phyloP scores from a whole-genome alignment of 2,797 vertebrate species.

The Anguilla obscura region DNA sequence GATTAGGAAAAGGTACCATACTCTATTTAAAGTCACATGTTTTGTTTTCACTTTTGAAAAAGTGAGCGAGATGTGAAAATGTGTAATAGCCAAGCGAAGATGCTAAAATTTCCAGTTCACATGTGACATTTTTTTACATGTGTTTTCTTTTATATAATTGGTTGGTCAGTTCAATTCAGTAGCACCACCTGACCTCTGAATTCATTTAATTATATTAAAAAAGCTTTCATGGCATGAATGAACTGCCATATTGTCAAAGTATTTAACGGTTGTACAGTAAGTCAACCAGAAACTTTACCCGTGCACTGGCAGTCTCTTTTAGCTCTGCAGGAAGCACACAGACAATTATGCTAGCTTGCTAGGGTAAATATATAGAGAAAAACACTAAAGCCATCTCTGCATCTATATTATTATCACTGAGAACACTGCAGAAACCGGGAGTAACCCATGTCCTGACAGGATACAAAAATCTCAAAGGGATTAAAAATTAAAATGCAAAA shows the following conservation, averaged over 20 bases:
- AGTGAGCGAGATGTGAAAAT: too few species aligned
- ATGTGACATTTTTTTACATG: too few species aligned
- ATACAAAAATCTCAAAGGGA: background rate
- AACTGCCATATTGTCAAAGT: background rate
- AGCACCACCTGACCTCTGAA: background rate
- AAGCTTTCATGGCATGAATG: background rate
- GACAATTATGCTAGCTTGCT: background rate
- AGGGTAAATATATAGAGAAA: background rate
- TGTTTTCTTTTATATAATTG: background rate
- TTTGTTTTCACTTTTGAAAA: too few species aligned
- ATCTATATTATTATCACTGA: background rate
- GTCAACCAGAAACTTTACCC: background rate
- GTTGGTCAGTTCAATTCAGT: background rate
- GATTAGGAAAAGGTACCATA: too few species aligned
- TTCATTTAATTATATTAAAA: background rate
- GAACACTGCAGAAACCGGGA: background rate
- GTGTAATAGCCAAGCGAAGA: too few species aligned
- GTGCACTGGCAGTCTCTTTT: background rate
- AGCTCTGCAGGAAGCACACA: background rate
- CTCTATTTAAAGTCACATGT: too few species aligned
- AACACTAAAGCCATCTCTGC: background rate
- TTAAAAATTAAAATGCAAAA: background rate
- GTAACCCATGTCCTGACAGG: background rate
- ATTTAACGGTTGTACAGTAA: background rate
- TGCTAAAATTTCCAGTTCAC: too few species aligned